Evolutionary conservation across 35 echinoderm and acorn worm genomes (phyloP), one percentile per base, ranked within the genome.

Genomic region (Amphiura filiformis): DNA sequence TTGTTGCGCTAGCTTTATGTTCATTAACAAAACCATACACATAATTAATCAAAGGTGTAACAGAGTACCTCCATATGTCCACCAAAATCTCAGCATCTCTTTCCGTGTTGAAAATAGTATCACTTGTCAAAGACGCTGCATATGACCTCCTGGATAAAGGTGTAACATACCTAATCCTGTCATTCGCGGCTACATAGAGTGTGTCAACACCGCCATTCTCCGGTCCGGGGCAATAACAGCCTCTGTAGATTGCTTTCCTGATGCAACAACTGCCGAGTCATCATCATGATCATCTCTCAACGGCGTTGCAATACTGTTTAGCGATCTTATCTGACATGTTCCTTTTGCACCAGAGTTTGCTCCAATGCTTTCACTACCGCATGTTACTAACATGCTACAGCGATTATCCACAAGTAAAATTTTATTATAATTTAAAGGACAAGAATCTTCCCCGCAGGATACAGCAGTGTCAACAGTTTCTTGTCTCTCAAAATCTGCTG

Each of bases 171-270:
- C 26, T 7, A 34, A 13, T 30, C 7, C 26, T 3, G 26, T 70
- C 7, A 15, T 5, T 70, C 2, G 61, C 61, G 26, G 61, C 9
- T 4, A 15, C 61, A 70, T 70, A 70, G 2, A 70, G 26, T 13
- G 28, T 1, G 2, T 70, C 61, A 18, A 15, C 26, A 70, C 61
- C 61, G 26, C 26, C 26, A 70, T 70, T 15, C 1, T 34, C 32
- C 12, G 83, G 83, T 56, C 83, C 49, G 28, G 83, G 83, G 83
- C 83, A 22, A 85, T 22, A 12, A 85, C 32, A 34, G 47, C 57
- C 35, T 65, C 65, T 56, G 83, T 65, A 37, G 79, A 39, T 39
- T 36, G 35, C 4, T 34, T 40, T 36, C 56, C 56, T 35, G 35
- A 18, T 65, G 49, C 26, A 17, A 35, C 44, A 36, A 85, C 83